Conservation (phyloP, 2,888 invertebrate genomes). For the Saturnia japonica region DNA sequence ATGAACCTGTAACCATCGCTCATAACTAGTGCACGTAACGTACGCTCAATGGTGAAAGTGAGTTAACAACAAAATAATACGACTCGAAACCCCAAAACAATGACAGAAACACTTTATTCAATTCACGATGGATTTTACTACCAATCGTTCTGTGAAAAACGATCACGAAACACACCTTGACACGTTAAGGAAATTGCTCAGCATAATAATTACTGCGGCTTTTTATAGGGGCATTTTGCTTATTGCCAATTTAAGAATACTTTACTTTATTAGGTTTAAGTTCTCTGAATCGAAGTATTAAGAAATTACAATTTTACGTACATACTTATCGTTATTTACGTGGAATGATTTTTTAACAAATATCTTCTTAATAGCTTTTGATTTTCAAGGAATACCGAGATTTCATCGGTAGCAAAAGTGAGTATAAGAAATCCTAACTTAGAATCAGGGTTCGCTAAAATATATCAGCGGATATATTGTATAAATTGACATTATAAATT, state of each 20-base stretch:
- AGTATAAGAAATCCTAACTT: neutral
- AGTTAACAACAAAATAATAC: conserved; percentile 53
- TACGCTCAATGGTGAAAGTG: conserved; percentile 59
- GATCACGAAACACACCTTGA: conserved; percentile 45
- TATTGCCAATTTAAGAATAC: conserved; percentile 31
- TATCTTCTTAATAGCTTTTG: neutral
- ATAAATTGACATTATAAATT: no score
- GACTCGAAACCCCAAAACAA: conserved; percentile 48
- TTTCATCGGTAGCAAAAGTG: neutral
- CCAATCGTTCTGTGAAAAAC: conserved; percentile 26
- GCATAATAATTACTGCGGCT: conserved; percentile 30
- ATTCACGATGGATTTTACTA: conserved; percentile 24
- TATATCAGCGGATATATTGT: no score
- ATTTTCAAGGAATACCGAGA: neutral
- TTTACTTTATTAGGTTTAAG: conserved; percentile 14
- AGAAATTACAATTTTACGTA: neutral
- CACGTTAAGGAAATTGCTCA: conserved; percentile 37
- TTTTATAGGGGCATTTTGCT: conserved; percentile 32
- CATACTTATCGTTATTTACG: neutral
- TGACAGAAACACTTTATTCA: conserved; percentile 49
- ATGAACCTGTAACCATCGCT: conserved; percentile 17
- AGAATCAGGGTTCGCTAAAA: neutral
- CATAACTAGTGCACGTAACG: conserved; percentile 44
- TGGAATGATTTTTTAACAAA: neutral
- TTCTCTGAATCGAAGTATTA: neutral